A percentile compares a stretch with the other conserved stretches of the same genome.
Evolutionary conservation across 2,113 vertebrate genomes (phyloP).

Genomic region (Desmodus rotundus): DNA sequence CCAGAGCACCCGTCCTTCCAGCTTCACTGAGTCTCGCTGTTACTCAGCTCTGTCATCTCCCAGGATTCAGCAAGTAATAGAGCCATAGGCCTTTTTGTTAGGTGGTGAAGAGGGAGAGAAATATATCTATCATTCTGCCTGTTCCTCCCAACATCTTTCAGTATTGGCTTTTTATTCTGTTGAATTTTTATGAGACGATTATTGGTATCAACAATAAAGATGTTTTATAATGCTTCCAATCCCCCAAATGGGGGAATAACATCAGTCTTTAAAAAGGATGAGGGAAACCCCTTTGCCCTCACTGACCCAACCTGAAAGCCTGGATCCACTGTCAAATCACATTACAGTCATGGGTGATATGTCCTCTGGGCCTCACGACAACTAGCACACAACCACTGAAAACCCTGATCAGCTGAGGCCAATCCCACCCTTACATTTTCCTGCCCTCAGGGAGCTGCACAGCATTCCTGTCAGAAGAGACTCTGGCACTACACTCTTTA

Average conservation of each 20-base stretch:
- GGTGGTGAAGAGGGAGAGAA: background rate
- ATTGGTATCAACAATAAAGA: background rate
- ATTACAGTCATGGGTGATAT: background rate
- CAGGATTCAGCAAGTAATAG: background rate
- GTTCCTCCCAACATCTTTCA: background rate
- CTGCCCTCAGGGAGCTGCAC: background rate
- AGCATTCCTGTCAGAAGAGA: background rate
- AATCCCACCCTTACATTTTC: background rate
- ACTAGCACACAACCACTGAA: background rate
- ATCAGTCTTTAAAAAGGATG: background rate
- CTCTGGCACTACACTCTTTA: no score
- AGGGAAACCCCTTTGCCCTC: background rate
- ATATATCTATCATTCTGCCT: background rate
- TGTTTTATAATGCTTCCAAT: background rate
- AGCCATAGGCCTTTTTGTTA: background rate
- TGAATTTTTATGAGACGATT: background rate
- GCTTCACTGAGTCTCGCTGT: background rate
- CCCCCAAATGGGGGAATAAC: background rate
- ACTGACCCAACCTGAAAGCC: background rate
- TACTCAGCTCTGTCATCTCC: background rate
- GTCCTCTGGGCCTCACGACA: background rate
- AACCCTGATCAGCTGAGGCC: no score
- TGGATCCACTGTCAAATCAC: background rate
- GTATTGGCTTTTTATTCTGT: background rate
- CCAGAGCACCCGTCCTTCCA: accelerated